Evolutionary conservation across 1,140 invertebrate species (phyloP), one percentile per base, ranked within the genome.

Genomic region (Anthonomus grandis): DNA sequence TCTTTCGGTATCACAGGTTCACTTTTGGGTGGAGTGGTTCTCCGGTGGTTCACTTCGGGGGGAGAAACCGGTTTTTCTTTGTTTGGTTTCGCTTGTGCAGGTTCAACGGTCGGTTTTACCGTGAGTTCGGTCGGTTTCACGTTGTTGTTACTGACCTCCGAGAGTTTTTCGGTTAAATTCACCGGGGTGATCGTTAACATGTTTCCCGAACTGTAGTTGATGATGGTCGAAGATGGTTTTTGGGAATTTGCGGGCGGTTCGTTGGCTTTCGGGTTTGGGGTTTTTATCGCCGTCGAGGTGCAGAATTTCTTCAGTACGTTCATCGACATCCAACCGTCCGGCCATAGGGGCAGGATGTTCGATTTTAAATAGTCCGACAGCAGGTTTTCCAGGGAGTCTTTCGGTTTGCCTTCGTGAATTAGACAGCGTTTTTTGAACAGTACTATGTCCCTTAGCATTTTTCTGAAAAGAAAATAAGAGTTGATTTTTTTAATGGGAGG

Each of bases 271-370:
- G 57, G 57, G 53, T 51, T 39, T 41, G 41, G 57, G 1, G 49
- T 63, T 52, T 50, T 59, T 5, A 55, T 41, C 17, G 45, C 53
- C 31, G 50, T 50, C 22, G 21, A 41, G n/a, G 53, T 62, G 50
- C 64, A 66, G 37, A 65, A 57, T 56, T 73, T 73, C 34, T 59
- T 64, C 17, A 73, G 50, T 4, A 65, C 59, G 13, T 55, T 64
- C 64, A 70, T 64, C 6, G 70, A 70, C 65, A 74, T 72, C 72
- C 72, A 74, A 8, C 70, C 70, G 6, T 70, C 70, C 0, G 72
- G 72, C 72, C 72, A 74, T n/a, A 74, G 41, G 5, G 59, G 41
- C 27, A 69, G 54, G 12, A 74, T 61, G 2, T 70, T 57, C 2
- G 49, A 59, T 57, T 69, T 70, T 12, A 72, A 47, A 48, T 70